Percentiles rank a stretch among this genome's conserved stretches.
Conservation (phyloP, 2,797 vertebrate species). For the Eulemur coronatus region DNA sequence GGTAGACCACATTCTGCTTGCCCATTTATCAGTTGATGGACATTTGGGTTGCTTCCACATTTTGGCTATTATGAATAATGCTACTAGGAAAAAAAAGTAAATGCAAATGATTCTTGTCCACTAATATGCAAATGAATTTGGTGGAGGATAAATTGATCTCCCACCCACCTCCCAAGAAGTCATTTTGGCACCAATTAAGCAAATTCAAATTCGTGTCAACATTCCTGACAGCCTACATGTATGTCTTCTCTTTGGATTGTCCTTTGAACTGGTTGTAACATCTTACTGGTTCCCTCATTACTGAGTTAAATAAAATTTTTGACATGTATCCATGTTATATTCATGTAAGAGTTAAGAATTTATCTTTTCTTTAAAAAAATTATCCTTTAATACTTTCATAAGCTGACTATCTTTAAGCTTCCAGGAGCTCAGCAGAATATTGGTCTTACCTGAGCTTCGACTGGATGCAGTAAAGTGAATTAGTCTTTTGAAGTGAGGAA, state of each 20-base stretch:
- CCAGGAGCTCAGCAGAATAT: not conserved
- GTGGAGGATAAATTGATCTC: not conserved
- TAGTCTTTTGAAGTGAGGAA: not conserved
- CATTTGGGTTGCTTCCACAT: not conserved
- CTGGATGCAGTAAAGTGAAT: slow-evolving; percentile 7
- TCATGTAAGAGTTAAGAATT: not conserved
- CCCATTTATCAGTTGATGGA: not conserved
- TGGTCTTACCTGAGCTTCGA: not conserved
- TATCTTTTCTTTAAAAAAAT: slow-evolving; percentile 16
- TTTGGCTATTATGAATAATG: not conserved
- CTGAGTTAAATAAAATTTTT: slow-evolving; percentile 26
- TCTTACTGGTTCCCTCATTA: not conserved
- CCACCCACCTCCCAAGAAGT: not conserved
- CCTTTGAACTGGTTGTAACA: not conserved
- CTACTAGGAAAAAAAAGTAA: not conserved
- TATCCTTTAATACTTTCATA: not conserved
- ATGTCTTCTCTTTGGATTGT: not conserved
- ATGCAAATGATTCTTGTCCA: not conserved
- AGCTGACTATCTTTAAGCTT: not conserved
- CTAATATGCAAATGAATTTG: not conserved
- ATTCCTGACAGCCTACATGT: not conserved
- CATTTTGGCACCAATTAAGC: not conserved
- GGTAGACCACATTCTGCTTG: not conserved
- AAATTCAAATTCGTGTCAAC: slow-evolving; percentile 17
- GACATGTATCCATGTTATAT: not conserved